A percentile compares a stretch with the other conserved stretches of the same genome.
These are phyloP conservation scores for Meandrina meandrites DNA, from an alignment of 92 coral and sea anemone genomes.

Conservation along the genomic window DNA sequence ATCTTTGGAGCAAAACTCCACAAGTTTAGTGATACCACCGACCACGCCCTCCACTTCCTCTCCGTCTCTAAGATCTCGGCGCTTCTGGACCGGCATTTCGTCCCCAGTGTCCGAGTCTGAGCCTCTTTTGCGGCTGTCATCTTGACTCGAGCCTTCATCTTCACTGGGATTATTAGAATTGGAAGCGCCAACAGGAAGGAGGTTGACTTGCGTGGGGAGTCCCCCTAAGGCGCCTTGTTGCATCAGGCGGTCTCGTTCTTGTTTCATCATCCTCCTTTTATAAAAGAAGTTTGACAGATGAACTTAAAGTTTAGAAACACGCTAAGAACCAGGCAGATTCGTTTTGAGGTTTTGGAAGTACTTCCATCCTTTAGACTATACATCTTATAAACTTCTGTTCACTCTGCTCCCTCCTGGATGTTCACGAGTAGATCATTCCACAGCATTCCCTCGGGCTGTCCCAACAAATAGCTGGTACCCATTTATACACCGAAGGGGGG, in stretches of 20 bases:
- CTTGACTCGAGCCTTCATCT: slow-evolving; percentile 51
- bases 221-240: slow-evolving; percentile 81
- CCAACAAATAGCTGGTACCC: background rate
- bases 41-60: slow-evolving; percentile 76
- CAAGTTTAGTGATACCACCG: slow-evolving; percentile 96
- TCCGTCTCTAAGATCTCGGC: slow-evolving; percentile 66
- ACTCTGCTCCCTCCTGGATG: background rate
- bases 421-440: no score
- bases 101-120: slow-evolving; percentile 74
- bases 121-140: slow-evolving; percentile 64
- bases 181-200: slow-evolving; percentile 63
- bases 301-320: background rate
- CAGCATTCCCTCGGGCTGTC: background rate
- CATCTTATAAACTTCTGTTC: no score
- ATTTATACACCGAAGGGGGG: no score
- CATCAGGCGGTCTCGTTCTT: slow-evolving; percentile 80
- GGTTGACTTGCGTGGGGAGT: slow-evolving; percentile 83
- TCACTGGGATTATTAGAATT: slow-evolving; percentile 59
- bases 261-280: slow-evolving; percentile 61
- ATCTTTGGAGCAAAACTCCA: slow-evolving; percentile 98
- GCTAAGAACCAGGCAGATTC: background rate
- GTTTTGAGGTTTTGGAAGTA: background rate
- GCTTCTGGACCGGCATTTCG: slow-evolving; percentile 72
- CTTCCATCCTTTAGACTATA: background rate
- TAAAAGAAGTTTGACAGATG: background rate